Base-by-base conservation (phyloP, 1,140 invertebrate species). In the Nephila pilipes region DNA sequence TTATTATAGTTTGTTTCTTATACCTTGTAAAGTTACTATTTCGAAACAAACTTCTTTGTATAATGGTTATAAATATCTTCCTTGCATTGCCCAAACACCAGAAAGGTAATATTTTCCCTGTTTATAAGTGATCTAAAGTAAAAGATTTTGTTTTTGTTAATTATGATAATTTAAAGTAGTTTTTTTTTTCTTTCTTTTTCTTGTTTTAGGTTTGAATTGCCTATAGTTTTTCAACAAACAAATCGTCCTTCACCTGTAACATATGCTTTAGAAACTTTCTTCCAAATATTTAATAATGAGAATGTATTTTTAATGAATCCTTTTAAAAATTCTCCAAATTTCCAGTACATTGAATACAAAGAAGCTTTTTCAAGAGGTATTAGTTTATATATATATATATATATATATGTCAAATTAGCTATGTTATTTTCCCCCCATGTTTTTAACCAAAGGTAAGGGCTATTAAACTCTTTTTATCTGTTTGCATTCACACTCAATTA, bases 261-360 rank as follows among this genome's bases (percentile, higher is more conserved):
- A 46, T 96, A 96, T 90, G 95, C 96, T 2, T 95, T 96, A 5
- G 95, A 96, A 94, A 96, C 96, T 58, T 94, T 95, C n/a, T 96
- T 96, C 91, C 95, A 96, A 91, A 90, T 96, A 16, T 95, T 95
- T 63, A 96, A 95, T 90, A 95, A 95, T 90, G 94, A 95, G 65
- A 94, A 95, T 85, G 93, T 95, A 54, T 96, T 96, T 79, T 94
- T 96, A 10, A 81, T 94, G 93, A 94, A 95, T 93, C 96, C 95
- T 36, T 94, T 94, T 87, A 81, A 94, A 29, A 94, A 94, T 20
- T 93, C 94, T 14, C 94, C 94, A 36, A 91, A 94, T 38, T 85
- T 94, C 10, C 94, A 95, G 89, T 95, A 95, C 57, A 94, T 95
- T 58, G 95, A 96, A 69, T 95, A 95, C 63, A 94, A 95, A 91